Evolutionary conservation across 1,140 invertebrate genomes (phyloP).

Genomic region (Rhyzopertha dominica): DNA sequence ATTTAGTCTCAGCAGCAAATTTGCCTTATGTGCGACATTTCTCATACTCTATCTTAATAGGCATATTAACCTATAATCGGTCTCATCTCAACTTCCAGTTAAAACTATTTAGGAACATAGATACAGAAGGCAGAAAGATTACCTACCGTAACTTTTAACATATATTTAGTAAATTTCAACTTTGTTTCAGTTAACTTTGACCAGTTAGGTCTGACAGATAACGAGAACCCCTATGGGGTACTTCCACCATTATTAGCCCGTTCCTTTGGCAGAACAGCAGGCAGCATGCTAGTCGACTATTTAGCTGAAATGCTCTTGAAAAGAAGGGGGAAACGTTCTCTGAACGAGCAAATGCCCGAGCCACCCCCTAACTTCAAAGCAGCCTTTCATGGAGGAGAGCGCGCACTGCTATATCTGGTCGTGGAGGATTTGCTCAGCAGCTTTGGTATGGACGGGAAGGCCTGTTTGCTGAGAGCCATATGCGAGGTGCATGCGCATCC

Average conservation of each 20-base stretch:
- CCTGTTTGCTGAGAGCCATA: constrained; percentile 74
- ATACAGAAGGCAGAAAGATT: no score
- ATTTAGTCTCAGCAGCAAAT: no score
- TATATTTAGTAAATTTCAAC: no score
- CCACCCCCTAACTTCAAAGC: constrained; percentile 36
- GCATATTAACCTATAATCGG: no score
- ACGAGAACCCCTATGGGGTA: constrained; percentile 78
- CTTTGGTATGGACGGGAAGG: constrained; percentile 73
- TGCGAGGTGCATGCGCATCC: constrained; percentile 80
- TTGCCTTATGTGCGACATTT: no score
- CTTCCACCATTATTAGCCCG: constrained; percentile 64
- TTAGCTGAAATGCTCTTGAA: constrained; percentile 64
- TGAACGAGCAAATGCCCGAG: no score
- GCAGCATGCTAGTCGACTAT: constrained; percentile 58
- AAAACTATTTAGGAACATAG: no score
- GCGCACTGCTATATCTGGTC: constrained; percentile 66
- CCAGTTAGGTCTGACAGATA: constrained; percentile 74
- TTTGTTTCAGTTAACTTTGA: constrained; percentile 70
- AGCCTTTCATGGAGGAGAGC: constrained; percentile 70
- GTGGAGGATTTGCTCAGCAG: constrained; percentile 70
- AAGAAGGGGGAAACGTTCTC: constrained; percentile 56
- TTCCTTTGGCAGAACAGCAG: constrained; percentile 65
- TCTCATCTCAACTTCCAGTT: no score
- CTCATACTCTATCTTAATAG: no score
- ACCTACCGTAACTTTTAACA: no score